Evolutionary conservation across 1,140 invertebrate species (phyloP).

Genomic region (Euwallacea similis): DNA sequence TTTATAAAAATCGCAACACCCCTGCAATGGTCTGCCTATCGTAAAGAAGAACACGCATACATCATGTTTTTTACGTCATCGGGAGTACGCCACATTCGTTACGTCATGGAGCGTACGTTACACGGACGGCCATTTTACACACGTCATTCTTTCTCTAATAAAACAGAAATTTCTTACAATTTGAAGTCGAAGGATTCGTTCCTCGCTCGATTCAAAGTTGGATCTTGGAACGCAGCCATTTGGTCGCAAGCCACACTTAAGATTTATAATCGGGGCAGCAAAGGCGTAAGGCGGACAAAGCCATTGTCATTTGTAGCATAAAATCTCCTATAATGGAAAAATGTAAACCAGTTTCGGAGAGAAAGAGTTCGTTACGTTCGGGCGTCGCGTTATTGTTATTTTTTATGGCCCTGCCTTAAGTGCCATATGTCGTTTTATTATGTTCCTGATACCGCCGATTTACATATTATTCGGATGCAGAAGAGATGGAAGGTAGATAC

Average conservation of each 20-base stretch:
- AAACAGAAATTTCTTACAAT: too few relatives aligned
- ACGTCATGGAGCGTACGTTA: too few relatives aligned
- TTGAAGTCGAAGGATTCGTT: too few relatives aligned
- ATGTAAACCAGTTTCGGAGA: conserved; percentile 34
- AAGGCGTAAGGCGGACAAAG: conserved; percentile 7
- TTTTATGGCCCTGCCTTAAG: conserved; percentile 29
- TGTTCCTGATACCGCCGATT: conserved; percentile 11
- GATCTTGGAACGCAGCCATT: background rate
- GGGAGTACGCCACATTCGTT: too few relatives aligned
- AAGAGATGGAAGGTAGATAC: background rate
- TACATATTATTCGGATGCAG: conserved; percentile 24
- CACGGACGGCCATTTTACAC: too few relatives aligned
- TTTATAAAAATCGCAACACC: too few relatives aligned
- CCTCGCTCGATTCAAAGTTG: too few relatives aligned
- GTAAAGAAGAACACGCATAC: too few relatives aligned
- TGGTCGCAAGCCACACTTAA: background rate
- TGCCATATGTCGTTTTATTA: conserved; percentile 23
- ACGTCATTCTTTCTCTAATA: too few relatives aligned
- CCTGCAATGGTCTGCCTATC: too few relatives aligned
- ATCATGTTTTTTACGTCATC: too few relatives aligned
- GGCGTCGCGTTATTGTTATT: conserved; percentile 32
- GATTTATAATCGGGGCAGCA: conserved; percentile 1
- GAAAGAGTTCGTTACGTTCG: conserved; percentile 21
- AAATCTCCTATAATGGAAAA: conserved; percentile 32
- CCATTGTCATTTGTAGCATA: conserved; percentile 35